Evolutionary conservation across 2,797 vertebrate genomes (phyloP).

Genomic region (Sebastes kiyomatsui): DNA sequence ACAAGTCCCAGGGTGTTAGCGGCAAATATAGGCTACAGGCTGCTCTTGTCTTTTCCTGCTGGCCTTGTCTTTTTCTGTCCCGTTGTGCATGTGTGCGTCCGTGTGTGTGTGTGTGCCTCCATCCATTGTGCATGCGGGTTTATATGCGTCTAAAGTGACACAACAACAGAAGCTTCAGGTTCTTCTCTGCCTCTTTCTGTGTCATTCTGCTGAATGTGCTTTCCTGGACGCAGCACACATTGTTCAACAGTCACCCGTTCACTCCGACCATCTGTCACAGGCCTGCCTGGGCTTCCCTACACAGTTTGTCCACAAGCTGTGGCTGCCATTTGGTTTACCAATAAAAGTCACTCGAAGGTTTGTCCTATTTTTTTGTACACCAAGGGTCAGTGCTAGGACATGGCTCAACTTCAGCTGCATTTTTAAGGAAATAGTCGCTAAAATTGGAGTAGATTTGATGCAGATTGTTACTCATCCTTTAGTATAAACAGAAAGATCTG

Average conservation of each 20-base stretch:
- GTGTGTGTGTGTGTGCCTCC: not conserved
- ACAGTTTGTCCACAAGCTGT: conserved; percentile 75
- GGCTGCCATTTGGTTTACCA: conserved; percentile 66
- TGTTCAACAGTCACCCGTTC: conserved; percentile 62
- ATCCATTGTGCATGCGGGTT: not conserved
- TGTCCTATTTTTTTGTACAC: conserved; percentile 61
- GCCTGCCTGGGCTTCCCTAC: conserved; percentile 59
- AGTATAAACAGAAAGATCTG: not conserved
- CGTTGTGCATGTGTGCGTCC: not conserved
- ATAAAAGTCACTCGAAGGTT: conserved; percentile 61
- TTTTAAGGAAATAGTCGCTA: not conserved
- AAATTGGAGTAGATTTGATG: not conserved
- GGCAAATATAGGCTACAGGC: not conserved
- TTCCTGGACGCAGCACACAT: conserved; percentile 43
- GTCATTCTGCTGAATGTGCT: conserved; percentile 52
- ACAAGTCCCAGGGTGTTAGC: not conserved
- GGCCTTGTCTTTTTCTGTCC: not conserved
- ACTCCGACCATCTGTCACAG: conserved; percentile 71
- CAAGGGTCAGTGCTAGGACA: conserved; percentile 50
- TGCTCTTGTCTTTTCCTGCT: conserved; percentile 7
- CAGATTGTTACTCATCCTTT: not conserved
- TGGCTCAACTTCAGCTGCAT: not conserved
- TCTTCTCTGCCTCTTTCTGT: conserved; percentile 31
- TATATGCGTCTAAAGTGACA: conserved; percentile 34
- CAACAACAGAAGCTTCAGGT: conserved; percentile 49